Base-by-base conservation (phyloP, 2,113 vertebrate species). In the Acanthisitta chloris region DNA sequence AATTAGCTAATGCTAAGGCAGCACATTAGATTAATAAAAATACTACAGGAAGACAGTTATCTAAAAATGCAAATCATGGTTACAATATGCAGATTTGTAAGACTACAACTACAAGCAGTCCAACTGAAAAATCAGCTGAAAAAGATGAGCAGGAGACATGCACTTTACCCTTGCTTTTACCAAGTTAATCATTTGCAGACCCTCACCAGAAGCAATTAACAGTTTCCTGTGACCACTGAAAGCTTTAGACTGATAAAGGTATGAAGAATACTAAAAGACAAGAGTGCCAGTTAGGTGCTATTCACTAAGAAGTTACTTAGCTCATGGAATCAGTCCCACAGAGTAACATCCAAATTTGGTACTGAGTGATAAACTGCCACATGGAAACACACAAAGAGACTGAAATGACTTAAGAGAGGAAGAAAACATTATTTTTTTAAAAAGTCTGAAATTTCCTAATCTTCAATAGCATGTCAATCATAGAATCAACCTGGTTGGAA, bases 311-410 rank as follows among this genome's bases (percentile, higher is more conserved):
- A 85, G 87, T 38, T 25, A 73, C 64, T 81, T 62, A 70, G 69
- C 46, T 94, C 65, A 64, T 28, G 26, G 70, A 85, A 92, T 42
- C 4, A 8, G 20, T 65, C 62, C 34, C 52, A 48, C 10, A 65
- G 12, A 90, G 25, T 64, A 80, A 93, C 51, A 92, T 88, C 94
- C 95, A 96, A 78, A 96, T 96, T 83, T 94, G 88, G 90, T 88
- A 66, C 6, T 90, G 64, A 42, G 46, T 83, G 76, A 86, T 86
- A 31, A 94, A 92, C 10, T 43, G 64, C 14, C 86, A 71, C 21
- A 12, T 28, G 59, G 51, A 92, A 90, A 46, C 34, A 76, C 11
- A 85, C 36, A 82, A 62, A 85, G 73, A 77, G 51, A 83, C 49
- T 78, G 59, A 58, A 88, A 78, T 92, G 54, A 92, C 83, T 94